A percentile compares a stretch with the other conserved stretches of the same genome.
Evolutionary conservation across 2,888 invertebrate genomes (phyloP).

Genomic region (Nematopogon swammerdamellus): DNA sequence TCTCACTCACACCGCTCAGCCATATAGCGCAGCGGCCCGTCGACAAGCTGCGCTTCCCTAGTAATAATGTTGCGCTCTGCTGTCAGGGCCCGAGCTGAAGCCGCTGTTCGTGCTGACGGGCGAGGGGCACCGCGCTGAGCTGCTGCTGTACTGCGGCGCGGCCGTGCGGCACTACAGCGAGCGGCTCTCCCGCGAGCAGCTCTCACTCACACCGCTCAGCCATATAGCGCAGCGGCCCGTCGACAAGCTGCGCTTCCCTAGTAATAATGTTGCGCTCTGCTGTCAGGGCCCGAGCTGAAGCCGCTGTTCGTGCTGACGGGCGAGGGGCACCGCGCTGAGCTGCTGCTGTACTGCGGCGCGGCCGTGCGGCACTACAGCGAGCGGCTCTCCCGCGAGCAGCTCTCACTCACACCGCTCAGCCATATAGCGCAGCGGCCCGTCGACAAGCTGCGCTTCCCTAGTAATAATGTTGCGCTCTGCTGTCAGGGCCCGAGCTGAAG

Average conservation of each 20-base stretch:
- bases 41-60: constrained; percentile 65
- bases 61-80: too few species aligned
- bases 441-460: constrained; percentile 65
- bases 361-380: constrained; percentile 62
- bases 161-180: constrained; percentile 62
- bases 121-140: constrained; percentile 71
- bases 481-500: too few species aligned
- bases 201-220: constrained; percentile 52
- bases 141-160: constrained; percentile 63
- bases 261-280: too few species aligned
- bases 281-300: constrained; percentile 66
- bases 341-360: constrained; percentile 63
- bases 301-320: constrained; percentile 76
- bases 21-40: constrained; percentile 53
- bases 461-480: too few species aligned
- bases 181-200: constrained; percentile 21
- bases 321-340: constrained; percentile 71
- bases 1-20: constrained; percentile 52
- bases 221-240: constrained; percentile 53
- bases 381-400: constrained; percentile 21
- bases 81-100: constrained; percentile 66
- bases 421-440: constrained; percentile 53
- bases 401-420: constrained; percentile 52
- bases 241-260: constrained; percentile 65
- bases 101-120: constrained; percentile 76